Evolutionary conservation across 2,888 invertebrate genomes (phyloP).

Genomic region (Habrosyne pyritoides): DNA sequence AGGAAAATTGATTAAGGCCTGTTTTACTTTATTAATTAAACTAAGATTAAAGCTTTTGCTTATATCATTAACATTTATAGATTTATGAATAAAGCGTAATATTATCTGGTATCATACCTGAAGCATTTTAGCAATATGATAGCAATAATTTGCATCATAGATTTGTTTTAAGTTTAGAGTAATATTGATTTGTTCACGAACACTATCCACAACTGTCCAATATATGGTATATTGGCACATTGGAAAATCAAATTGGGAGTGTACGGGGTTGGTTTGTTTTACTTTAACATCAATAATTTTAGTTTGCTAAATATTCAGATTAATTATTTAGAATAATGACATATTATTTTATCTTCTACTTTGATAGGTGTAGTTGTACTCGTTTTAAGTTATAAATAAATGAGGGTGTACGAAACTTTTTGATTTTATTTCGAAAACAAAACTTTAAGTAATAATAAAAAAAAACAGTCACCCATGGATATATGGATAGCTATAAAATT

Average conservation of each 20-base stretch:
- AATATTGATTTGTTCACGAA: not conserved
- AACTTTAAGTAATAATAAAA: not conserved
- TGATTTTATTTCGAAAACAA: slow-evolving; percentile 15
- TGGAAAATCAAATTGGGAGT: not conserved
- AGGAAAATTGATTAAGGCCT: not conserved
- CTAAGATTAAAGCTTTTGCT: not conserved
- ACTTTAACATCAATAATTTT: not conserved
- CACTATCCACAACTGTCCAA: not conserved
- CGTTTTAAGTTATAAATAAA: slow-evolving; percentile 35
- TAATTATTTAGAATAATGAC: slow-evolving; percentile 13
- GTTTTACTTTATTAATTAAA: not conserved
- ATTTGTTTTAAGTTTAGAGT: not conserved
- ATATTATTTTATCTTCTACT: slow-evolving; percentile 20
- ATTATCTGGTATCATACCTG: not conserved
- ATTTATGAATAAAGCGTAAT: not conserved
- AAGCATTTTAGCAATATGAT: not conserved
- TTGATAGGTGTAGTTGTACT: slow-evolving; percentile 26
- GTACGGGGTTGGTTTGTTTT: not conserved
- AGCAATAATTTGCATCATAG: not conserved
- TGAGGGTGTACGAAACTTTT: slow-evolving; percentile 24
- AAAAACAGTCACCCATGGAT: too few relatives aligned
- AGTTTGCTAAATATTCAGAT: not conserved
- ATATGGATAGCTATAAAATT: too few relatives aligned
- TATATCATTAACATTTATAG: not conserved
- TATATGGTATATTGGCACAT: not conserved